Base-by-base conservation (phyloP, 2,888 invertebrate species). In the Salticus scenicus region DNA sequence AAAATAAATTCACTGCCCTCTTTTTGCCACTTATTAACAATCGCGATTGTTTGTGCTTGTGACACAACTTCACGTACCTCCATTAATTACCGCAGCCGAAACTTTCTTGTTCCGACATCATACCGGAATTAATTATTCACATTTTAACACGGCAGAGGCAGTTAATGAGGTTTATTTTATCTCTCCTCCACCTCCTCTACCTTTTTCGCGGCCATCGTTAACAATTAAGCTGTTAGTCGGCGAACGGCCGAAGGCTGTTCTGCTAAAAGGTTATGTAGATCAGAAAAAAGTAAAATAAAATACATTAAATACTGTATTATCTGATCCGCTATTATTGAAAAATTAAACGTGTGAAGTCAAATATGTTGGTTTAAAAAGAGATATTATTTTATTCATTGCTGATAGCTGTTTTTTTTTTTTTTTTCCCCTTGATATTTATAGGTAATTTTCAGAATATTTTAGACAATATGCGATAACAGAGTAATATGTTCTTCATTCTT, bases 61-160 rank as follows among this genome's bases (percentile, higher is more conserved):
- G 82, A 83, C 82, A 72, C 41, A 41, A 47, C 37, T 41, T 57
- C 75, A 24, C 41, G 31, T 31, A 31, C 71, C 67, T 33, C 66
- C 75, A 71, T 76, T 76, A 82, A 77, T 83, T 77, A 76, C 64
- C 20, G 63, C 57, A 27, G 37, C 28, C 20, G 41, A 64, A 77
- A 83, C 77, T 83, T 83, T 83, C 76, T 76, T 77, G 83, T 83
- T 76, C 83, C 72, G 76, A 83, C 83, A 72, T 67, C 47, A 77
- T 75, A 72, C 83, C 72, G 83, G 77, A 83, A 83, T 83, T 83
- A 83, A 83, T 83, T 83, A 83, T 83, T 83, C 83, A 83, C 83
- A 72, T 83, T 83, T 83, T 83, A 83, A 76, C 83, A 83, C 83
- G 83, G 77, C 72, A 77, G 47, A 71, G 76, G 76, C 82, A 75